Conservation (phyloP, 2,797 vertebrate genomes). For the Strix occidentalis region DNA sequence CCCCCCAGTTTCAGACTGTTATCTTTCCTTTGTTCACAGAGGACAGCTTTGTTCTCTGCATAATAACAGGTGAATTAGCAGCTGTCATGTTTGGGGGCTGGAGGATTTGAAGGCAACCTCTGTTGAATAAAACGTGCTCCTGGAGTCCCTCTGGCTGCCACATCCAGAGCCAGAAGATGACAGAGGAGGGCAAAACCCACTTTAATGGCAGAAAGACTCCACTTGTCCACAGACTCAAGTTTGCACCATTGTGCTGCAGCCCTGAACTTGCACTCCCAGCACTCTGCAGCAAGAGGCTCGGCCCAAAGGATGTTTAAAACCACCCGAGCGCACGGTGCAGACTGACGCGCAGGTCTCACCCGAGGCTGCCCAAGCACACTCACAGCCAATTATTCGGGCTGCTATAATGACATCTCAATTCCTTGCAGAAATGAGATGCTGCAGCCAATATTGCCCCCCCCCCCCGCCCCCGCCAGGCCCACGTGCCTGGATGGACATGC, state of each 20-base stretch:
- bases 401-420: background rate
- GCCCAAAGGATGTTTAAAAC: background rate
- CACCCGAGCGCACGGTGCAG: background rate
- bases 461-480: too few relatives aligned
- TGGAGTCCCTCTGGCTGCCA: background rate
- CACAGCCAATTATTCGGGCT: background rate
- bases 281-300: background rate
- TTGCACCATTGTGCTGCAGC: background rate
- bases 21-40: background rate
- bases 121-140: background rate
- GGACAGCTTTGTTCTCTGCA: background rate
- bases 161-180: background rate
- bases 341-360: background rate
- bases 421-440: background rate
- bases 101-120: background rate
- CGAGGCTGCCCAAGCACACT: background rate
- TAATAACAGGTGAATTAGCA: constrained; percentile 1
- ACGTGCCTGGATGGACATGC: background rate
- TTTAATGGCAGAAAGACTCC: background rate
- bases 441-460: rapidly evolving
- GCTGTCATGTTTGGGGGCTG: background rate
- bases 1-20: background rate
- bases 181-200: background rate
- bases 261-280: background rate
- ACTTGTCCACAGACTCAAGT: background rate